These are phyloP conservation scores for Drosophila suzukii DNA, from an alignment of 1,140 invertebrate genomes.

Conservation along the genomic window DNA sequence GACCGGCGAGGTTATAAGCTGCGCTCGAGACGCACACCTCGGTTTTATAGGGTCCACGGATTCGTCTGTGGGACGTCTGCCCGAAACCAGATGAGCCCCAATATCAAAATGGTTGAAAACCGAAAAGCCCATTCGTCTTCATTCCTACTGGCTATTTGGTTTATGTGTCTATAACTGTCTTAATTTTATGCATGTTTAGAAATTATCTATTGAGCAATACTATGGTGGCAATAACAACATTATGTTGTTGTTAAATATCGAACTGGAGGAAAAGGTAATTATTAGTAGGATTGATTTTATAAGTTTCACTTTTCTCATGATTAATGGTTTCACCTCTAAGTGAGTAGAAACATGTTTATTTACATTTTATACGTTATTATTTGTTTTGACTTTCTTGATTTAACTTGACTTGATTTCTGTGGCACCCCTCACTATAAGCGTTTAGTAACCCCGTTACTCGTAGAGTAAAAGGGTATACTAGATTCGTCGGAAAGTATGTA, in stretches of 20 bases:
- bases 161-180: conserved; percentile 18
- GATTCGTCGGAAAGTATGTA: too few relatives aligned
- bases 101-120: conserved; percentile 5
- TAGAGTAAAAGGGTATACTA: too few relatives aligned
- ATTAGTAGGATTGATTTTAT: neutral
- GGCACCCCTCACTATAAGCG: too few relatives aligned
- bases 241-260: neutral
- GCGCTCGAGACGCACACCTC: conserved; percentile 37
- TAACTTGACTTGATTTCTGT: too few relatives aligned
- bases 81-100: conserved; percentile 26
- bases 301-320: neutral
- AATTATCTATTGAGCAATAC: conserved; percentile 25
- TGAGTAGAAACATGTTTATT: too few relatives aligned
- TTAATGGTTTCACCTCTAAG: too few relatives aligned
- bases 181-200: conserved; percentile 30
- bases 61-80: conserved; percentile 5
- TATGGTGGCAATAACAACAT: neutral
- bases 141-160: conserved; percentile 9
- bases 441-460: too few relatives aligned
- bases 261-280: conserved; percentile 2
- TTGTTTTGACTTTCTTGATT: too few relatives aligned
- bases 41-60: conserved; percentile 58
- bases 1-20: conserved; percentile 51
- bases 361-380: too few relatives aligned
- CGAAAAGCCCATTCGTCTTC: conserved; percentile 31